Evolutionary conservation across 1,140 invertebrate genomes (phyloP), one percentile per base, ranked within the genome.

Genomic region (Aphelinus certus): DNA sequence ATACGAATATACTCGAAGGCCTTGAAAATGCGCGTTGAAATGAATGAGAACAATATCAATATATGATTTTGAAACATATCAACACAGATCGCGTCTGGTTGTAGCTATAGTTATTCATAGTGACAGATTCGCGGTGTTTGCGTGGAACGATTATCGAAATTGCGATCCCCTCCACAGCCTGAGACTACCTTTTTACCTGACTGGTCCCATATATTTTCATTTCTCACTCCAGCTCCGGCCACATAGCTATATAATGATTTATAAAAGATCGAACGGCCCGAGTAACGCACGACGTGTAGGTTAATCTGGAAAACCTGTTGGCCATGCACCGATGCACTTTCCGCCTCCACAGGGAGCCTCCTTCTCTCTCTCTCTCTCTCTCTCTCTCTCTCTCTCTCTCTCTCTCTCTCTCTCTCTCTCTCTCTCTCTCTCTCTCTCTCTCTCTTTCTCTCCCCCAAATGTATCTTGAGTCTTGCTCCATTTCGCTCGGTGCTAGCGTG

Each of bases 301-400:
- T 83, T 83, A 84, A 84, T 84, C 82, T 79, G 82, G 76, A 73
- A 81, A 84, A 84, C 82, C 80, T 81, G 83, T 84, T 83, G 53
- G 75, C 79, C 74, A 73, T 76, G 64, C 78, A 45, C 70, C 79
- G 78, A 83, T 81, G 81, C 79, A 83, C 81, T 83, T 82, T 79
- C 82, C 81, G 81, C 82, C 81, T 83, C 78, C 81, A 79, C 78
- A 74, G 79, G 81, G 81, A 81, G 79, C 81, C 81, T 82, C 78
- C 71, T 78, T 80, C 73, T 71, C 80, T 78, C 53, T 77, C 76
- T 74, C 71, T 61, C 51, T 78, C 72, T 26, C 46, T 69, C 68
- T 64, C 58, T 51, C 7, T 63, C 53, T 49, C 45, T 51, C 2
- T 47, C 55, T 57, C 56, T 68, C 55, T 48, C 2, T 46, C 66